phyloP scores from a whole-genome alignment of 2,888 invertebrate genomes.

The Spodoptera picta region DNA sequence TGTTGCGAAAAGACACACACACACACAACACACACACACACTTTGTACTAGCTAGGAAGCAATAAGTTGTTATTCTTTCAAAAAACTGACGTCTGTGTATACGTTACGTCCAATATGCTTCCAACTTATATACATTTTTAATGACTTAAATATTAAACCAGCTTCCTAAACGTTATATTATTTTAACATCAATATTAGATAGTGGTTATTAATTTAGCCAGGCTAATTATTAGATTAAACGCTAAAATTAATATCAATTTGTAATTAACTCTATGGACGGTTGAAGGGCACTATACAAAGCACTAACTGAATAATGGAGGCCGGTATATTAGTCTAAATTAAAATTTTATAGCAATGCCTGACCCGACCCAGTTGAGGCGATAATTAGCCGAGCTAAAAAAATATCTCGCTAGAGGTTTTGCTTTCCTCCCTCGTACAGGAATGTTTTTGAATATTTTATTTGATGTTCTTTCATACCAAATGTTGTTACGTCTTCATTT shows the following conservation, averaged over 20 bases:
- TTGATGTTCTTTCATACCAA: conserved; percentile 7
- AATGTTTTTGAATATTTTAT: conserved; percentile 21
- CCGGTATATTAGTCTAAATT: conserved; percentile 31
- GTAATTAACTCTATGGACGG: neutral
- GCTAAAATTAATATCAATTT: conserved; percentile 4
- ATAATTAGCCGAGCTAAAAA: conserved; percentile 45
- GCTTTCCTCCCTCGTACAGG: conserved; percentile 2
- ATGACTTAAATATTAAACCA: too few species aligned
- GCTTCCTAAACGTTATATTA: too few species aligned
- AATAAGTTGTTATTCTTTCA: too few species aligned
- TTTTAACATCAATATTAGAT: too few species aligned
- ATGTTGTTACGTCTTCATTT: too few species aligned
- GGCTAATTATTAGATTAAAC: neutral
- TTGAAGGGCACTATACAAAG: conserved; percentile 19
- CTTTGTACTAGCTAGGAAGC: too few species aligned
- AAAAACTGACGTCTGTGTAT: too few species aligned
- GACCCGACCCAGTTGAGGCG: conserved; percentile 45
- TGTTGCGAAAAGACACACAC: too few species aligned
- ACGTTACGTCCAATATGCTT: too few species aligned
- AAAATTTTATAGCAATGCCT: conserved; percentile 34
- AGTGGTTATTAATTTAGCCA: too few species aligned
- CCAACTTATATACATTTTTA: too few species aligned
- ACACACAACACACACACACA: too few species aligned
- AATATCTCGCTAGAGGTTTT: conserved; percentile 22
- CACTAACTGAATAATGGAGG: conserved; percentile 26